Evolutionary conservation across 92 coral and sea anemone species (phyloP), one percentile per base, ranked within the genome.

Genomic region (Paragorgia papillata): DNA sequence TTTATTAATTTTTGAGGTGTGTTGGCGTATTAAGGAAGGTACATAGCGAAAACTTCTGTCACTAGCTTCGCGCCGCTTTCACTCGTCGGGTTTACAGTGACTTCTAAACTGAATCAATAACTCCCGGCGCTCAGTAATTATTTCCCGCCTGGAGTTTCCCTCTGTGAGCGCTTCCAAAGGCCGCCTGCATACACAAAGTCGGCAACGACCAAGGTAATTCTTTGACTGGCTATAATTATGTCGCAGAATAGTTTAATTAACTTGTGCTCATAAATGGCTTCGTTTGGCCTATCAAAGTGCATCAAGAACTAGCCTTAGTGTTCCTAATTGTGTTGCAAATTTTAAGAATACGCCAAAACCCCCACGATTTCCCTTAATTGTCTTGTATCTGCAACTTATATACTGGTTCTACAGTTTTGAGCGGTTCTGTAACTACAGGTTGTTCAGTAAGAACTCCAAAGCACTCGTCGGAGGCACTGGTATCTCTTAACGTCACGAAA

Each of bases 141-240:
- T 53, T 57, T 28, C 64, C 64, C 78, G 57, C 62, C 78, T 39
- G 57, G 62, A 63, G 69, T 37, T 12, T 31, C 13, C 1, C 69
- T 63, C 44, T 63, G 78, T 53, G 78, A 26, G 78, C 3, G 50
- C 31, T 26, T 20, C 35, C 21, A 15, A 51, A 71, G 64, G 78
- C 78, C 64, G 78, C 78, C 78, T n/a, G n/a, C 32, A 18, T 29
- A 58, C 63, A 31, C 63, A 53, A 53, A 71, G 78, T 55, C 78
- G 78, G 78, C 78, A 20, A 71, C 50, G 15, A 40, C 32, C 12
- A 28, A 32, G 64, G 31, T 53, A 49, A 49, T 54, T 51, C 64
- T 22, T 71, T 10, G 46, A 40, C 71, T 56, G 30, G 62, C 30
- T 56, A 22, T 56, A 56, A 56, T 56, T 22, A 56, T 22, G 10